These are phyloP conservation scores for Thunnus thynnus DNA, from an alignment of 2,113 vertebrate species.

Conservation along the genomic window DNA sequence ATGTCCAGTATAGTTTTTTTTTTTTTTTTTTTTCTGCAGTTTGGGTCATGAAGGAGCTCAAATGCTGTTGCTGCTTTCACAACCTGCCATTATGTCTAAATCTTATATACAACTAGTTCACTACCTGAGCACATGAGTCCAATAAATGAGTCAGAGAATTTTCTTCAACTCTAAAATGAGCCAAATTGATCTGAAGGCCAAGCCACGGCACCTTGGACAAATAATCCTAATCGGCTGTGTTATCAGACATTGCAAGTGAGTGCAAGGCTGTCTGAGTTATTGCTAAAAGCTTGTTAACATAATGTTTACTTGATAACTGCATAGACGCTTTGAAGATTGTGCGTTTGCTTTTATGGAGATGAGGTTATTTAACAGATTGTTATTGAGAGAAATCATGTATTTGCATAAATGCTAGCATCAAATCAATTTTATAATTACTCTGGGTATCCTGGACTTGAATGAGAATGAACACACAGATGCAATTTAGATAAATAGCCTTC, in stretches of 20 bases:
- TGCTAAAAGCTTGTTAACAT: constrained; percentile 33
- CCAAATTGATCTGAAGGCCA: not conserved
- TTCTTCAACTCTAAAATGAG: not conserved
- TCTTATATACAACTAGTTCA: not conserved
- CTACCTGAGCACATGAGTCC: not conserved
- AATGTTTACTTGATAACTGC: constrained; percentile 9
- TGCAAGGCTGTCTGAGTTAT: not conserved
- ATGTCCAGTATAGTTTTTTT: not conserved
- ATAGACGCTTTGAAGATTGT: not conserved
- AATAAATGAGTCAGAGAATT: not conserved
- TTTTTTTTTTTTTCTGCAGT: constrained; percentile 6
- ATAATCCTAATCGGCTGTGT: not conserved
- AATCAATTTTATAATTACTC: constrained; percentile 38
- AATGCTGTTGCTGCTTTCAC: not conserved
- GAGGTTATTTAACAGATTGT: constrained; percentile 13
- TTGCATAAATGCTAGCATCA: constrained; percentile 11
- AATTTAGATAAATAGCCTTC: constrained; percentile 51
- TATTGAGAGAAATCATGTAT: constrained; percentile 18
- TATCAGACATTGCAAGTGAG: constrained; percentile 2
- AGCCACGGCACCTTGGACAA: not conserved
- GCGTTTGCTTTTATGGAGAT: not conserved
- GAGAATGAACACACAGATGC: not conserved
- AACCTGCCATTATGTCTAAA: not conserved
- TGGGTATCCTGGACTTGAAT: not conserved
- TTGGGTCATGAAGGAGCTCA: not conserved